Evolutionary conservation across 2,113 vertebrate species (phyloP), one percentile per base, ranked within the genome.

Genomic region (Psammodynastes pulverulentus): DNA sequence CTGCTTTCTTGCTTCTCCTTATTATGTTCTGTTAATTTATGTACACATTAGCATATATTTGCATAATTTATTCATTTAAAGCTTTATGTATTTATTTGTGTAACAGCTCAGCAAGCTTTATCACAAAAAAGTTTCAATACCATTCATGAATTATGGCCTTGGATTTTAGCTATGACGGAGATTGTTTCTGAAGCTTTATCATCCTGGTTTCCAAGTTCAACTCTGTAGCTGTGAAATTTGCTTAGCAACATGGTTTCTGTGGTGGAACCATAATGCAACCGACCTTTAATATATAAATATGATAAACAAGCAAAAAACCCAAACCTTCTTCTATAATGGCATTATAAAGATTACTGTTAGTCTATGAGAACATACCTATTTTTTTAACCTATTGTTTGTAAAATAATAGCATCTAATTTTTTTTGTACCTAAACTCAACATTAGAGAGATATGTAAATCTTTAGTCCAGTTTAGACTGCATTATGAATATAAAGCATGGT

Each of bases 1-100:
- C 96, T 96, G 96, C 96, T 97, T 97, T 97, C 96, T 97, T 96
- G 94, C 24, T 96, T 97, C 96, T 96, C 95, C 95, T 97, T 97
- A 96, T 97, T 97, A 97, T 96, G 96, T 97, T 97, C 95, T 94
- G 97, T 95, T 97, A 97, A 97, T 97, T 97, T 97, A 96, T 96
- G 97, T 97, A 97, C 96, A 96, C 95, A 97, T 97, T 97, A 97
- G 96, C 97, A 97, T 97, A 96, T 79, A 97, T 97, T 97, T 97
- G 96, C 96, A 97, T 97, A 96, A 96, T 96, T 97, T 97, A 97
- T 97, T 97, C 97, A 97, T 96, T 97, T 97, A 96, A 97, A 96
- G 94, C 95, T 96, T 93, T 96, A 97, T 95, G 91, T 97, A 95
- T 97, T 97, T 97, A 96, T 96, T 96, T 96, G 95, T 91, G 95